Conservation (phyloP, 2,888 invertebrate species). For the Helicoverpa assulta region DNA sequence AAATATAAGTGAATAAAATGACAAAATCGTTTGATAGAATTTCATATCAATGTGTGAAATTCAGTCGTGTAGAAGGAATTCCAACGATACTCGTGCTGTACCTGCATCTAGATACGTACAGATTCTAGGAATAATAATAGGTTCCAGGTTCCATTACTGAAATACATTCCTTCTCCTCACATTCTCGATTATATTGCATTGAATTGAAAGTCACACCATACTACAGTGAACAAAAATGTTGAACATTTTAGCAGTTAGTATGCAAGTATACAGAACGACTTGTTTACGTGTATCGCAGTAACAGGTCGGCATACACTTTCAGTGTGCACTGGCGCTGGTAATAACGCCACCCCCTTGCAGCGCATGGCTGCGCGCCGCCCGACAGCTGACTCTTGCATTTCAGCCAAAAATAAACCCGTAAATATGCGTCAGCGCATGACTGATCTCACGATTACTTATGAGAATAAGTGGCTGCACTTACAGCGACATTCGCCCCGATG, state of each 20-base stretch:
- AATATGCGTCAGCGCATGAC: slow-evolving; percentile 76
- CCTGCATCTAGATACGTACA: too few species aligned
- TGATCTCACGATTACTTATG: slow-evolving; percentile 70
- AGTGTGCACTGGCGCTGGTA: slow-evolving; percentile 57
- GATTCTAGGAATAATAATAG: not conserved
- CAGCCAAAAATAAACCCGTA: slow-evolving; percentile 70
- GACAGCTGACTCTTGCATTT: slow-evolving; percentile 73
- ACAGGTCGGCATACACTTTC: slow-evolving; percentile 55
- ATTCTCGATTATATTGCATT: not conserved
- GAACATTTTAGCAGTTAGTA: slow-evolving; percentile 6
- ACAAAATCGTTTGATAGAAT: slow-evolving; percentile 2
- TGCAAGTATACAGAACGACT: slow-evolving; percentile 20
- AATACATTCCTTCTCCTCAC: not conserved
- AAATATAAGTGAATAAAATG: not conserved
- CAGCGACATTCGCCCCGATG: slow-evolving; percentile 64
- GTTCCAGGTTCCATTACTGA: not conserved
- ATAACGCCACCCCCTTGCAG: slow-evolving; percentile 56
- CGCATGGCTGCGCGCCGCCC: slow-evolving; percentile 41
- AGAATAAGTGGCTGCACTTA: slow-evolving; percentile 67
- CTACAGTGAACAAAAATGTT: not conserved
- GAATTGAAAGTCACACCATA: not conserved
- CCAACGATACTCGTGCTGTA: not conserved
- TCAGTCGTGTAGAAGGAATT: not conserved
- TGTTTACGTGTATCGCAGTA: slow-evolving; percentile 46
- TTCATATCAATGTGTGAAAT: not conserved